Conservation (phyloP, 2,888 invertebrate species). For the Coleophora flavipennella region DNA sequence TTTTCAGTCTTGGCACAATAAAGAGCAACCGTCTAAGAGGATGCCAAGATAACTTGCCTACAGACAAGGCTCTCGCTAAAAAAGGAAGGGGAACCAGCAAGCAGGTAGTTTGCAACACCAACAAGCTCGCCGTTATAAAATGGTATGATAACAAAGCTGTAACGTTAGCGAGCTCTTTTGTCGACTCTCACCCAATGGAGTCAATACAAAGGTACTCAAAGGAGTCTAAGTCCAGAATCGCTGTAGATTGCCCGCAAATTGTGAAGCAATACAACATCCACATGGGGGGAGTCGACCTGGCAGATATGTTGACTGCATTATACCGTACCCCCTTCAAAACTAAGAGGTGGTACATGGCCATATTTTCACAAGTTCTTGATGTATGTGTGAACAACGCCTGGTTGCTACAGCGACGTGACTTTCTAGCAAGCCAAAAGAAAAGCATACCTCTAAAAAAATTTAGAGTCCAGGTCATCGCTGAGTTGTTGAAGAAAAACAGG, state of each 20-base stretch:
- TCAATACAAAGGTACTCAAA: conserved; percentile 24
- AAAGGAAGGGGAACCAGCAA: conserved; percentile 14
- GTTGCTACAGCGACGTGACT: conserved; percentile 1
- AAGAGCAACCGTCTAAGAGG: conserved; percentile 19
- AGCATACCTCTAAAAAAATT: conserved; percentile 1
- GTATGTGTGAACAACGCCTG: conserved; percentile 22
- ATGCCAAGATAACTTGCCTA: conserved; percentile 13
- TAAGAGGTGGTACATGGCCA: conserved; percentile 25
- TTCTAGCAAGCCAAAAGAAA: neutral
- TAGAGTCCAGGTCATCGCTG: neutral
- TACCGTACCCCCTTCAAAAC: conserved; percentile 22
- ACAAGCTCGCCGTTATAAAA: conserved; percentile 15
- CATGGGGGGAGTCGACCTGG: conserved; percentile 30
- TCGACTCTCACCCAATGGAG: conserved; percentile 19
- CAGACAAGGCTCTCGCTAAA: conserved; percentile 19
- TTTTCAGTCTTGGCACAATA: conserved; percentile 20
- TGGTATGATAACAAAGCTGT: conserved; percentile 32
- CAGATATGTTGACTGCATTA: conserved; percentile 23
- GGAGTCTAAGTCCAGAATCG: conserved; percentile 18
- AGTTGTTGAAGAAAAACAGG: too few relatives aligned
- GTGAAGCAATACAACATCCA: conserved; percentile 28
- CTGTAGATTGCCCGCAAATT: conserved; percentile 28
- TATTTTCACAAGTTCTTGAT: conserved; percentile 23
- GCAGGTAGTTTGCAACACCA: conserved; percentile 17
- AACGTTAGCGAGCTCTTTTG: conserved; percentile 23